phyloP scores from a whole-genome alignment of 2,888 invertebrate genomes.

The Eristalis pertinax region DNA sequence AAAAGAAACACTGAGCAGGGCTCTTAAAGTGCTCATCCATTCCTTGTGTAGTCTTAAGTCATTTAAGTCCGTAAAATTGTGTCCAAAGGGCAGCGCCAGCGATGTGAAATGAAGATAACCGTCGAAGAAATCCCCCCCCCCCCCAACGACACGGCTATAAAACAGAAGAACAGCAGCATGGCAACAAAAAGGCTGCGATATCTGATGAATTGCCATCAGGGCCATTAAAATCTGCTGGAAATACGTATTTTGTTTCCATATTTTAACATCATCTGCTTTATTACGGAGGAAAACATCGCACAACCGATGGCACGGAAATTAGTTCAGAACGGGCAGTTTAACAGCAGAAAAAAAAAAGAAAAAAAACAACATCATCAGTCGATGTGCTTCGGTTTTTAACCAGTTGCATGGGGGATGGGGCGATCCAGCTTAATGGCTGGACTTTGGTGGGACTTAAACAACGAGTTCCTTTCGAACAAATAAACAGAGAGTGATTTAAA shows the following conservation, averaged over 20 bases:
- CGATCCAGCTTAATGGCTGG: not conserved
- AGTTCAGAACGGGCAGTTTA: not conserved
- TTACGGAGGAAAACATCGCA: not conserved
- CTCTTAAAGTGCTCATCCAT: not conserved
- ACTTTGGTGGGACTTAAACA: not conserved
- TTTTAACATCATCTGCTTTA: not conserved
- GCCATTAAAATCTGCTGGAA: not conserved
- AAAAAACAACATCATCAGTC: not conserved
- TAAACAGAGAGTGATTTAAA: not conserved
- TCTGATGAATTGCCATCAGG: not conserved
- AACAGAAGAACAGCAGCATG: not conserved
- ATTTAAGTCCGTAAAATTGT: not conserved
- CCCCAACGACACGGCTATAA: not conserved
- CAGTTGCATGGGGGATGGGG: not conserved
- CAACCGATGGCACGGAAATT: not conserved
- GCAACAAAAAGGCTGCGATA: not conserved
- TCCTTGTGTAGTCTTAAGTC: not conserved
- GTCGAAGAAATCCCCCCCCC: not conserved
- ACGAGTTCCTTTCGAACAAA: not conserved
- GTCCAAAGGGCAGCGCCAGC: not conserved
- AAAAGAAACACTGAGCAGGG: not conserved
- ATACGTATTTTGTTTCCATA: not conserved
- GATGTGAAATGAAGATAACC: not conserved
- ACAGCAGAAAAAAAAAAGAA: not conserved
- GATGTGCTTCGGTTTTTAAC: not conserved